Evolutionary conservation across 2,888 invertebrate genomes (phyloP), one percentile per base, ranked within the genome.

Genomic region (Aphelenchoides bicaudatus): DNA sequence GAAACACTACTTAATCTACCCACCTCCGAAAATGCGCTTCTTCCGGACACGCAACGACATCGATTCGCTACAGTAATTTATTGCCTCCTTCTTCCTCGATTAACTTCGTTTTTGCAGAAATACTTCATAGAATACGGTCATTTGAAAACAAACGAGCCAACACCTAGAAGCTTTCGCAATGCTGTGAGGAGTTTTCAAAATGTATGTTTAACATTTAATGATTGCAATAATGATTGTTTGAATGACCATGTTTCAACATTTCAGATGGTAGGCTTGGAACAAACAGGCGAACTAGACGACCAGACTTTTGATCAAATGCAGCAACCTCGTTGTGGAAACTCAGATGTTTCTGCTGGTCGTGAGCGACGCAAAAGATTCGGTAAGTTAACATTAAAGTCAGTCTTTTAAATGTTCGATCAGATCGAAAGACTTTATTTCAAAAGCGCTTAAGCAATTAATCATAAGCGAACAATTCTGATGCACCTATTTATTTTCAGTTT

Each of bases 71-170:
- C 29, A n/a, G 56, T 56, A 59, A 23, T 56, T 28, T 13, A 31
- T 59, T 1, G 10, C 3, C 28, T 19, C 38, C 43, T 8, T 10
- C 8, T 16, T 8, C 8, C 16, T 16, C 53, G 27, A 13, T 59
- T 39, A 16, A 59, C 3, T 13, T n/a, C n/a, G n/a, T n/a, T n/a
- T n/a, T 74, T 73, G 59, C 62, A 76, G 76, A 59, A 66, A 49
- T 71, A 77, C 56, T 59, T 76, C 38, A 54, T 66, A 49, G 63
- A 69, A 34, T 77, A 67, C 60, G 76, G 76, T 25, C 72, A 76
- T 56, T 61, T 76, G 48, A 39, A 58, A 25, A 66, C 67, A n/a
- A 48, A 48, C 13, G 48, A 39, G 13, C 71, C 75, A 38, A 64
- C 70, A 25, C 62, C 64, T 16, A 63, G 53, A 21, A 71, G 76